These are phyloP conservation scores for Campopleginae sp. DNA, from an alignment of 2,888 invertebrate genomes.

Conservation along the genomic window DNA sequence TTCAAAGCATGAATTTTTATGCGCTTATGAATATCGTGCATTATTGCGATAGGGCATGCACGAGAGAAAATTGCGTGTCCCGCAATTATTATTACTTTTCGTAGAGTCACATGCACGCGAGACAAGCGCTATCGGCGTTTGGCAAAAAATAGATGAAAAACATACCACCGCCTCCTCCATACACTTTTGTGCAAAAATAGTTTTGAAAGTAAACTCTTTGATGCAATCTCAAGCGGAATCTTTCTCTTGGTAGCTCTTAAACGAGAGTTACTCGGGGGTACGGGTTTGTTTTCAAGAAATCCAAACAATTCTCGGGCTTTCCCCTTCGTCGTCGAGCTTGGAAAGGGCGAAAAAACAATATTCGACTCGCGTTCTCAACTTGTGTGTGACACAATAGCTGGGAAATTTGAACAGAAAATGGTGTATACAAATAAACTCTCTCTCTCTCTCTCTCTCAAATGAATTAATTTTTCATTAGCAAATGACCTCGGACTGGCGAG, in stretches of 20 bases:
- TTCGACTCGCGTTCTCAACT: too few species aligned
- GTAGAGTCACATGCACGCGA: conserved; percentile 7
- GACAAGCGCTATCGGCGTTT: conserved; percentile 38
- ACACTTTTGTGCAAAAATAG: conserved; percentile 71
- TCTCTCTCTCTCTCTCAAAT: background rate
- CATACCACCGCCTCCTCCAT: conserved; percentile 39
- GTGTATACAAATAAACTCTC: too few species aligned
- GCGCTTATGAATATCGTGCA: background rate
- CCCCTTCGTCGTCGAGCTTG: too few species aligned
- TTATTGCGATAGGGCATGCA: background rate
- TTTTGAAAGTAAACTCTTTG: conserved; percentile 67
- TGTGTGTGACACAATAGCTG: too few species aligned
- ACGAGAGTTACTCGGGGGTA: too few species aligned
- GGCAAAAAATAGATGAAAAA: conserved; percentile 75
- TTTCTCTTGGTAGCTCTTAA: background rate
- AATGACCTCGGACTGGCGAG: background rate
- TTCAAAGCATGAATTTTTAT: background rate
- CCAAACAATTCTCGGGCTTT: too few species aligned
- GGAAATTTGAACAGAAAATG: background rate
- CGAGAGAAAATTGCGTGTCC: conserved; percentile 42
- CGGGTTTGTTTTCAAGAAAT: too few species aligned
- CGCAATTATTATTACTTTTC: conserved; percentile 1
- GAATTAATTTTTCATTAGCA: background rate
- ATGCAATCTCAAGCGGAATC: background rate
- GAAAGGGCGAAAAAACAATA: background rate